A percentile compares a stretch with the other conserved stretches of the same genome.
Conservation (phyloP, 2,888 invertebrate genomes). For the Nomada flava region DNA sequence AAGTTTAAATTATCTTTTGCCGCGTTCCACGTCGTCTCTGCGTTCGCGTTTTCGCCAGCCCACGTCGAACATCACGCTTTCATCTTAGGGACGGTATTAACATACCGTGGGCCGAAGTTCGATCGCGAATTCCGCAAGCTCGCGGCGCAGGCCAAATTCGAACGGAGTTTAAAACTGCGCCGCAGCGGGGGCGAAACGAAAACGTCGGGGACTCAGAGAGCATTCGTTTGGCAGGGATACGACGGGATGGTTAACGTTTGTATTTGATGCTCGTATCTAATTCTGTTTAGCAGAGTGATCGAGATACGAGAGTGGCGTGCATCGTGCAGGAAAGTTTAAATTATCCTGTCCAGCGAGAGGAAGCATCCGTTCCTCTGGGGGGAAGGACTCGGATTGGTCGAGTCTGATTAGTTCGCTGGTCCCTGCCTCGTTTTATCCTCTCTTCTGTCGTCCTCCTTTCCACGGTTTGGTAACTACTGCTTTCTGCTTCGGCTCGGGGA, state of each 20-base stretch:
- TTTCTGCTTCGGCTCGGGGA: conserved; percentile 51
- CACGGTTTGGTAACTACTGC: conserved; percentile 68
- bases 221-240: background rate
- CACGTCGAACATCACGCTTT: background rate
- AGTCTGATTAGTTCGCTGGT: conserved; percentile 82
- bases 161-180: background rate
- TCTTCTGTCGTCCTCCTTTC: conserved; percentile 53
- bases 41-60: conserved; percentile 16
- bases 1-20: conserved; percentile 68
- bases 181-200: background rate
- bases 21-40: background rate
- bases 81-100: background rate
- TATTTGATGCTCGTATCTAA: conserved; percentile 71
- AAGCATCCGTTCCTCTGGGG: conserved; percentile 66
- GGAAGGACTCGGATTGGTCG: conserved; percentile 78
- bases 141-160: background rate
- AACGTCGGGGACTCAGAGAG: background rate
- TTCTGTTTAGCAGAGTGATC: conserved; percentile 73
- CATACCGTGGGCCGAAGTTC: too few species aligned
- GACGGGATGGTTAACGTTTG: conserved; percentile 61
- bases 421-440: conserved; percentile 72
- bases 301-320: conserved; percentile 65
- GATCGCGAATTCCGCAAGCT: background rate
- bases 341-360: conserved; percentile 78
- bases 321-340: conserved; percentile 78